A percentile compares a stretch with the other conserved stretches of the same genome.
phyloP scores from a whole-genome alignment of 2,113 vertebrate species.

The Caranx ignobilis region DNA sequence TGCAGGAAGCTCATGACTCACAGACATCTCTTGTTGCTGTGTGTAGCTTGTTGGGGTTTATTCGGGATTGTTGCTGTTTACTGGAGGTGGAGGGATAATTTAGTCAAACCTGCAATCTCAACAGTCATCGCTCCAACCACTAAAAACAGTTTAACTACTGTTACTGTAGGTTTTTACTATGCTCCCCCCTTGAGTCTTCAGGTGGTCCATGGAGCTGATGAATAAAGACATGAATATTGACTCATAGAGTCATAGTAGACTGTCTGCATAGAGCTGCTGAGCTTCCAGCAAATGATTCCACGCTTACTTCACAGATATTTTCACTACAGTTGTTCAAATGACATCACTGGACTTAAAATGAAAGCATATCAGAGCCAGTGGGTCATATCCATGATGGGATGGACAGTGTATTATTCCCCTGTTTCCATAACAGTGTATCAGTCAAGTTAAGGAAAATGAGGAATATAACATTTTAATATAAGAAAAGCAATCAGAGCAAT shows the following conservation, averaged over 20 bases:
- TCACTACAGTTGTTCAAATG: background rate
- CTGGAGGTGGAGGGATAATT: slow-evolving; percentile 44
- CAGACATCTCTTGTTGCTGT: background rate
- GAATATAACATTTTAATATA: background rate
- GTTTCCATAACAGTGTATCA: background rate
- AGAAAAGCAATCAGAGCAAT: background rate
- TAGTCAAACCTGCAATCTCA: slow-evolving; percentile 54
- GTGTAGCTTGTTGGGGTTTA: slow-evolving; percentile 9
- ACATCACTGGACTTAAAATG: background rate
- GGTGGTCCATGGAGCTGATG: slow-evolving; percentile 13
- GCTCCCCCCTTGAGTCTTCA: background rate
- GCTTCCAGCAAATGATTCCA: background rate
- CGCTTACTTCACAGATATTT: background rate
- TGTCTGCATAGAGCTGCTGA: background rate
- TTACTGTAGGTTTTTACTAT: background rate
- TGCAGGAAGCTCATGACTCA: background rate
- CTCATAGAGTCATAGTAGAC: background rate
- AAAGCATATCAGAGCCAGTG: background rate
- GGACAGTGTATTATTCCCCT: background rate
- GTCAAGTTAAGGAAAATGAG: background rate
- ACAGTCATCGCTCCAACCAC: slow-evolving; percentile 35
- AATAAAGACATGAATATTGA: background rate
- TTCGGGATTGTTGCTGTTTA: slow-evolving; percentile 36
- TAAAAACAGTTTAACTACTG: slow-evolving; percentile 39
- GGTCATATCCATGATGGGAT: background rate